Evolutionary conservation across 53 echinoderm and acorn worm genomes (phyloP).

Genomic region (Arbacia lixula): DNA sequence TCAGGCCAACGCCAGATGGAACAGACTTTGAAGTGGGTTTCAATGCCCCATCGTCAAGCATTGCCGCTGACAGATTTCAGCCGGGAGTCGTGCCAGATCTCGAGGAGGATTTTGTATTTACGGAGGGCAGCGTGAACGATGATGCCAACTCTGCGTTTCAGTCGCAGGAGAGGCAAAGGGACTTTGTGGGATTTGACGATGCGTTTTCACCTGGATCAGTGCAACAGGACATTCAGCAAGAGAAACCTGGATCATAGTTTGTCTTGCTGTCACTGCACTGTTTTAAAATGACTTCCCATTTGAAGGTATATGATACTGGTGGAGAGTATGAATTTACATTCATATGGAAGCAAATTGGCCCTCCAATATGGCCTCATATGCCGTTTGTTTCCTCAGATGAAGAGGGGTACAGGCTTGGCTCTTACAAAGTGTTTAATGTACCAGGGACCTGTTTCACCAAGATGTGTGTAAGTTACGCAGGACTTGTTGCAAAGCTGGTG

Average conservation of each 20-base stretch:
- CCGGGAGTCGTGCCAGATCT: not conserved
- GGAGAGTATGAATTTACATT: too few species aligned
- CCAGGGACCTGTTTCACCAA: too few species aligned
- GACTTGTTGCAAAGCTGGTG: too few species aligned
- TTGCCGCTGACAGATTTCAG: not conserved
- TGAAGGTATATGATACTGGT: too few species aligned
- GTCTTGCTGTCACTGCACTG: not conserved
- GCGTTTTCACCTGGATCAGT: constrained; percentile 10
- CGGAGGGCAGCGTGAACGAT: constrained; percentile 1
- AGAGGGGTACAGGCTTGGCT: too few species aligned
- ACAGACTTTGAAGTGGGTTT: constrained; percentile 2
- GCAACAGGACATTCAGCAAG: not conserved
- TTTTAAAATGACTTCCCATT: too few species aligned
- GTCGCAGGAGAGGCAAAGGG: not conserved
- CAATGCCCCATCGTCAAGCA: not conserved
- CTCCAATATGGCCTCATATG: too few species aligned
- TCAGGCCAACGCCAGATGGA: not conserved
- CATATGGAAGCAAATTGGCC: too few species aligned
- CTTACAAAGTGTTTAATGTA: too few species aligned
- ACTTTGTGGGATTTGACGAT: constrained; percentile 68
- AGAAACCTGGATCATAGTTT: constrained; percentile 8
- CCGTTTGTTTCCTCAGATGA: too few species aligned
- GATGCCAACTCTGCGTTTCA: constrained; percentile 20
- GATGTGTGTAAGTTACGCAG: too few species aligned
- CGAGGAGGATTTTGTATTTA: constrained; percentile 25